phyloP scores from a whole-genome alignment of 1,140 invertebrate genomes.

The Psix sp. region DNA sequence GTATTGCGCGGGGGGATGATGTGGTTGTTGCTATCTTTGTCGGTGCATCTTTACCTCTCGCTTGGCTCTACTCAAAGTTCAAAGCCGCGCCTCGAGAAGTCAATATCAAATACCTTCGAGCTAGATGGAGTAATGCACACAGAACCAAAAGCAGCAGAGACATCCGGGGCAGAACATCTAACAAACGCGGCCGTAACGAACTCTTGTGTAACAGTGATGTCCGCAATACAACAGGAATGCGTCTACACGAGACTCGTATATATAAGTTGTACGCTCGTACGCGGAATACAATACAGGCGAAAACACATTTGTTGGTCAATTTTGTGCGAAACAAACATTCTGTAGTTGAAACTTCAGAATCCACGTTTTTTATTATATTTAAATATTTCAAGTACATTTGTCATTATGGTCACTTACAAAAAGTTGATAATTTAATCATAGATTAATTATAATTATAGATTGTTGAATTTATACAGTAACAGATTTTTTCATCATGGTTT shows the following conservation, averaged over 20 bases:
- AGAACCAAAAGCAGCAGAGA: slow-evolving; percentile 52
- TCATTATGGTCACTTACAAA: too few relatives aligned
- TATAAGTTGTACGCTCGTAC: slow-evolving; percentile 23
- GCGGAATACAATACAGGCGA: slow-evolving; percentile 31
- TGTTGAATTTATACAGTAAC: too few relatives aligned
- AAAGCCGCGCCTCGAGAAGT: slow-evolving; percentile 75
- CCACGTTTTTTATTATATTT: too few relatives aligned
- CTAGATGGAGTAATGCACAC: slow-evolving; percentile 70
- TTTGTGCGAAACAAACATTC: slow-evolving; percentile 21
- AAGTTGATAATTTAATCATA: too few relatives aligned
- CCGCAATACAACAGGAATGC: slow-evolving; percentile 29
- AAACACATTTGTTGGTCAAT: slow-evolving; percentile 22
- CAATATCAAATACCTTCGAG: slow-evolving; percentile 77
- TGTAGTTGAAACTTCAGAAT: too few relatives aligned
- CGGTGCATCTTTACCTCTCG: slow-evolving; percentile 22
- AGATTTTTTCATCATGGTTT: too few relatives aligned
- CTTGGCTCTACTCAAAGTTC: slow-evolving; percentile 66
- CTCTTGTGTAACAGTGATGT: slow-evolving; percentile 46
- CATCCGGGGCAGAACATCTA: slow-evolving; percentile 41
- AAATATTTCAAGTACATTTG: too few relatives aligned
- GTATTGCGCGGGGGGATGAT: slow-evolving; percentile 53
- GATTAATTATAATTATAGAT: too few relatives aligned
- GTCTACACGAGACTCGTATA: slow-evolving; percentile 4
- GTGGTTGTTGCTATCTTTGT: slow-evolving; percentile 22
- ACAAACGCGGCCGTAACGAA: slow-evolving; percentile 53